These are phyloP conservation scores for Nesometra sesokonis DNA, from an alignment of 35 echinoderm and acorn worm species.

Conservation along the genomic window DNA sequence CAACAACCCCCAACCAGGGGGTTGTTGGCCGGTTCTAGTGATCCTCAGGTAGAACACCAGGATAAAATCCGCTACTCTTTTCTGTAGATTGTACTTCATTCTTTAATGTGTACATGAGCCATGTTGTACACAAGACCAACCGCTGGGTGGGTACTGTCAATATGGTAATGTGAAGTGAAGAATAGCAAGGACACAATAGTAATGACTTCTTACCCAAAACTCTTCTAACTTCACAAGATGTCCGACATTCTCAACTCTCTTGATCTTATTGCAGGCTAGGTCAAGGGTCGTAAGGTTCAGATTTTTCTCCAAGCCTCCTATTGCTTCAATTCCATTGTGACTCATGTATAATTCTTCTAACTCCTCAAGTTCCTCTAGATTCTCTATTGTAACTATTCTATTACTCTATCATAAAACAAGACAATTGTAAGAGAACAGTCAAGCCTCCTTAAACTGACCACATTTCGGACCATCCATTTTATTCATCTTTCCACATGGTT, in stretches of 20 bases:
- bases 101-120: too few species aligned
- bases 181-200: not conserved
- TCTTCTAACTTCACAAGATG: conserved; percentile 74
- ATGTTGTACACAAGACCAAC: too few species aligned
- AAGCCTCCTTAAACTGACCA: too few species aligned
- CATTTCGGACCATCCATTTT: too few species aligned
- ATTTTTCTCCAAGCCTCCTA: conserved; percentile 80
- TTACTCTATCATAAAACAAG: conserved; percentile 54
- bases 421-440: too few species aligned
- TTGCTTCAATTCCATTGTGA: conserved; percentile 73
- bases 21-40: not conserved
- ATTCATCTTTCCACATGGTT: too few species aligned
- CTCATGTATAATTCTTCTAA: conserved; percentile 90
- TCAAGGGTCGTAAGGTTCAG: conserved; percentile 74
- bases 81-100: too few species aligned
- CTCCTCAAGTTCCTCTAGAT: conserved; percentile 41
- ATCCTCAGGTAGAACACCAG: not conserved
- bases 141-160: not conserved
- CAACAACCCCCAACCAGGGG: not conserved
- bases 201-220: conserved; percentile 69
- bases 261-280: conserved; percentile 75
- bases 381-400: conserved; percentile 71
- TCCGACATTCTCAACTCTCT: conserved; percentile 49
- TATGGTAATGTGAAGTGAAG: not conserved
- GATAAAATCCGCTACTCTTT: too few species aligned